Evolutionary conservation across 2,888 invertebrate genomes (phyloP).

Genomic region (Dasysyrphus tricinctus): DNA sequence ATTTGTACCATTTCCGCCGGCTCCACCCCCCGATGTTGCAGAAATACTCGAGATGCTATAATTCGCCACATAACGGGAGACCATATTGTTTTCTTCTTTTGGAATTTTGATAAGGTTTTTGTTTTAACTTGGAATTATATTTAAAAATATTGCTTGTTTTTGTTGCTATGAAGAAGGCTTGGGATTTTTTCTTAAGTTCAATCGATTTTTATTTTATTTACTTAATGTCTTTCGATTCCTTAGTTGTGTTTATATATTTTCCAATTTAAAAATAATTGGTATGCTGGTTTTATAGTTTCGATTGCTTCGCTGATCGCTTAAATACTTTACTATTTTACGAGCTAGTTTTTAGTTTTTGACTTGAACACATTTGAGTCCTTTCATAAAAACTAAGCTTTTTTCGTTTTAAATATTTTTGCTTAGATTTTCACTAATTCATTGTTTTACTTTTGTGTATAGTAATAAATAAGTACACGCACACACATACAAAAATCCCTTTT

Average conservation of each 20-base stretch:
- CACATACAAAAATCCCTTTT: constrained; percentile 43
- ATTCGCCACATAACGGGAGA: constrained; percentile 69
- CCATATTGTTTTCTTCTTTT: constrained; percentile 52
- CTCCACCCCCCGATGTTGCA: constrained; percentile 46
- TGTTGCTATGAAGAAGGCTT: constrained; percentile 44
- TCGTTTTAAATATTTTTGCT: constrained; percentile 13
- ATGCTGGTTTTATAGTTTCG: constrained; percentile 30
- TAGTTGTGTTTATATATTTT: not conserved
- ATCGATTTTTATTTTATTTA: constrained; percentile 8
- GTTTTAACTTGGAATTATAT: constrained; percentile 47
- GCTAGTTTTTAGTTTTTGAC: constrained; percentile 42
- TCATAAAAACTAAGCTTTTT: constrained; percentile 13
- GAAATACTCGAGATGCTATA: constrained; percentile 62
- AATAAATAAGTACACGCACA: constrained; percentile 62
- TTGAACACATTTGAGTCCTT: constrained; percentile 56
- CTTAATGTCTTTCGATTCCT: constrained; percentile 1
- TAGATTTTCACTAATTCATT: constrained; percentile 30
- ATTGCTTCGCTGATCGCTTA: constrained; percentile 19
- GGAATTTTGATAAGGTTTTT: constrained; percentile 34
- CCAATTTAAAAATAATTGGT: constrained; percentile 19
- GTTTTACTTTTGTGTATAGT: constrained; percentile 35
- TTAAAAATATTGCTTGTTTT: constrained; percentile 70
- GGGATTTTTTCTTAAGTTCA: not conserved
- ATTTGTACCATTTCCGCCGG: constrained; percentile 67
- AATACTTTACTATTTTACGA: constrained; percentile 14